Evolutionary conservation across 2,797 vertebrate genomes (phyloP), one percentile per base, ranked within the genome.

Genomic region (Gobionotothen gibberifrons): DNA sequence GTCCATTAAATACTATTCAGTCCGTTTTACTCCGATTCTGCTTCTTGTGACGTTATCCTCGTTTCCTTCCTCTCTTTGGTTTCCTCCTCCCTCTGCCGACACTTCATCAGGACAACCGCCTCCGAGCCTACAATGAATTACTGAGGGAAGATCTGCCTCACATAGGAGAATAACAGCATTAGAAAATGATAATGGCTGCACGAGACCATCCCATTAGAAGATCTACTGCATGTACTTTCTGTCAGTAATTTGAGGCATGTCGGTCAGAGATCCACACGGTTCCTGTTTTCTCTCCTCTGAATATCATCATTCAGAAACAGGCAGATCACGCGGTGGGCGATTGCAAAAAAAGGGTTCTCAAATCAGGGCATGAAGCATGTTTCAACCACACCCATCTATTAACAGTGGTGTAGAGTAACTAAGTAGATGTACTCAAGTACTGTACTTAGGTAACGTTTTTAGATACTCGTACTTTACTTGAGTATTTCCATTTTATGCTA

Each of bases 321-420:
- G 67, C 72, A 61, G 87, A 84, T 88, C 87, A 87, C 82, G 76
- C 78, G 88, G 83, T 82, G 76, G 79, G 77, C 69, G 73, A 55
- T 81, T 54, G 72, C 74, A 84, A 67, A 78, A 36, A 36, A 36
- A 85, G 72, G 80, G 82, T 90, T 85, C 81, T 83, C 68, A 82
- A 69, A 86, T 74, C 70, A 64, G 66, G 65, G 61, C 87, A 79
- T 83, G 61, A 85, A 83, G 83, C 84, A 73, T 81, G 85, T 83
- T 83, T 82, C 86, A 88, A 91, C 94, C 93, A 93, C 94, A 94
- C 93, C 93, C 93, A 93, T 91, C 88, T 83, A 36, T 26, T 26
- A 36, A 36, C 32, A 7, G 32, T 36, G 32, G 32, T 7, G 32
- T 36, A 9, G 26, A 26, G 26, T 26, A 26, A 26, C 26, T 26